Evolutionary conservation across 2,888 invertebrate genomes (phyloP).

Genomic region (Aphidoletes aphidimyza): DNA sequence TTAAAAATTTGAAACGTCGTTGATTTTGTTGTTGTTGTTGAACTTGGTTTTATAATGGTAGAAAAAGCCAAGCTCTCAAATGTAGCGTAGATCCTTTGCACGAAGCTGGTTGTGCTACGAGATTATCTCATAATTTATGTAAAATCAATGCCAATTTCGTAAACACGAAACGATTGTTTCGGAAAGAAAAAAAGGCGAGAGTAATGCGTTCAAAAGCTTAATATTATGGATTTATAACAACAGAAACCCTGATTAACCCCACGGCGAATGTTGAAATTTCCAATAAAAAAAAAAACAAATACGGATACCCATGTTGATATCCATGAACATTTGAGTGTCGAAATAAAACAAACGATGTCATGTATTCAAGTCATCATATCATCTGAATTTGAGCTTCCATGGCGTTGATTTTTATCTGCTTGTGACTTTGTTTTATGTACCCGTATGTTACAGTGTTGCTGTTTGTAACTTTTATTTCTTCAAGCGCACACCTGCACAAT

Average conservation of each 20-base stretch:
- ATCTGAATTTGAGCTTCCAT: neutral
- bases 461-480: neutral
- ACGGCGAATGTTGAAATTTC: neutral
- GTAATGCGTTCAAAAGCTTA: neutral
- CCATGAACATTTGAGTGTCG: neutral
- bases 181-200: neutral
- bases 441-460: neutral
- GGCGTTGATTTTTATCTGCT: neutral
- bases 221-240: neutral
- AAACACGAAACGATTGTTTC: neutral
- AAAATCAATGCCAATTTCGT: neutral
- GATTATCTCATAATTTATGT: constrained; percentile 13
- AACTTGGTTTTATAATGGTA: no score
- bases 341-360: constrained; percentile 12
- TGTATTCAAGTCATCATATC: neutral
- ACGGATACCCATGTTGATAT: no score
- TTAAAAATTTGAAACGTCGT: neutral
- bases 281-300: neutral
- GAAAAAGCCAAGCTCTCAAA: no score
- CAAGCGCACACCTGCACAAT: neutral
- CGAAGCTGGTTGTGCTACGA: no score
- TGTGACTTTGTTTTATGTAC: neutral
- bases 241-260: neutral
- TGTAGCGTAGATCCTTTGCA: no score
- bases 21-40: neutral